Base-by-base conservation (phyloP, 2,888 invertebrate species). In the Ptilodon capucinus region DNA sequence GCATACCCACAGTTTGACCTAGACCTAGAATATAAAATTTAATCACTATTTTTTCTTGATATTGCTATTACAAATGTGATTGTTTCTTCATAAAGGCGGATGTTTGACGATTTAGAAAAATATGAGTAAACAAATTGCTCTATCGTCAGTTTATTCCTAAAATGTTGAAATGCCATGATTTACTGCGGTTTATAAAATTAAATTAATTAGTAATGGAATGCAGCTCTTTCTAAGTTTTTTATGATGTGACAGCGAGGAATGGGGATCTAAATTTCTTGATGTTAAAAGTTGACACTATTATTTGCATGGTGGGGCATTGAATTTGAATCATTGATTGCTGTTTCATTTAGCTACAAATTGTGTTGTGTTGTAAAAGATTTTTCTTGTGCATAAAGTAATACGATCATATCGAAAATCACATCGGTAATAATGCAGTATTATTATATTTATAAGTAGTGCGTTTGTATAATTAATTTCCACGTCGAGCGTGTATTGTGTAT, bases 1-100 rank as follows among this genome's bases (percentile, higher is more conserved):
- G 6, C 19, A 19, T 38, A 25, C 64, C 64, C 51, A 60, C 54
- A 28, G 7, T 5, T 47, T 38, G 49, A 49, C 64, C 60, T 57
- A 66, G 54, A 64, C 57, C 60, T 42, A 36, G 44, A 48, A 42
- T 32, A 14, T 19, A n/a, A 6, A 7, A 38, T 2, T 18, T n/a
- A 38, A 13, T 38, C 4, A 19, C 38, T 19, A 38, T 5, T 36
- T 2, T 4, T 11, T 17, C 11, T 16, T 14, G 5, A 4, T 16
- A 16, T 5, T 5, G 5, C 4, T 35, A 17, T 36, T 18, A 18
- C 16, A 36, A 36, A 17, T 36, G 17, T 18, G 35, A 16, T 17
- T 17, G 14, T 18, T 36, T 36, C 35, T 6, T 17, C 4, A 18
- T 18, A 9, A 16, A 9, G 18, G 2, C 7, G 11, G 4, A 2